phyloP scores from a whole-genome alignment of 2,797 vertebrate species.

The Periparus ater region DNA sequence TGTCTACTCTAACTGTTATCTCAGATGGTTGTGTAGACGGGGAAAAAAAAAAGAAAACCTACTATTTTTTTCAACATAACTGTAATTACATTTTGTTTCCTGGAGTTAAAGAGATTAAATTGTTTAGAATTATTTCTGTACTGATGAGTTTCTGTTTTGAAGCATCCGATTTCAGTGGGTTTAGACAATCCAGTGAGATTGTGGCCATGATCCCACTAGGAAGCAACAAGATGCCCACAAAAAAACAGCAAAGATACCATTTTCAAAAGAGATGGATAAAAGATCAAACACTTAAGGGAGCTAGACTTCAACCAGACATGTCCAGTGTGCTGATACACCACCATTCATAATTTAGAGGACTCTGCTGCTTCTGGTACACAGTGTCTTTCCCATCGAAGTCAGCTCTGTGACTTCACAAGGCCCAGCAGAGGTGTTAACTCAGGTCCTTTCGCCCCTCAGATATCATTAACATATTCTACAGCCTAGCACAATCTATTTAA shows the following conservation, averaged over 20 bases:
- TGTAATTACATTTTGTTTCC: background rate
- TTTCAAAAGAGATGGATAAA: background rate
- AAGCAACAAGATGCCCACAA: background rate
- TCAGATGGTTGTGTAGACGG: background rate
- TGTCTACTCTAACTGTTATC: background rate
- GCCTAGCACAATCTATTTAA: background rate
- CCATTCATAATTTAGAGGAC: background rate
- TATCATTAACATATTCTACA: background rate
- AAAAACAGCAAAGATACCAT: background rate
- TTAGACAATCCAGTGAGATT: background rate
- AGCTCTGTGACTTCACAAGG: background rate
- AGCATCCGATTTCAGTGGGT: background rate
- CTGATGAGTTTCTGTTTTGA: background rate
- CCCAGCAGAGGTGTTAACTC: background rate
- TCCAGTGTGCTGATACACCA: background rate
- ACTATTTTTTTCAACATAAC: background rate
- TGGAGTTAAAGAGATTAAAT: background rate
- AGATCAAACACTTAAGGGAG: background rate
- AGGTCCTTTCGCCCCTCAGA: background rate
- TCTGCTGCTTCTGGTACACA: fast-evolving
- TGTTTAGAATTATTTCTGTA: background rate
- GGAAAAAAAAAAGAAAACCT: background rate
- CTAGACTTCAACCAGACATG: background rate
- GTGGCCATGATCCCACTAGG: background rate
- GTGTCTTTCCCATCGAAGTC: background rate